Percentiles rank a stretch among this genome's conserved stretches.
Conservation (phyloP, 2,113 vertebrate genomes). For the Nycticryphes semicollaris region DNA sequence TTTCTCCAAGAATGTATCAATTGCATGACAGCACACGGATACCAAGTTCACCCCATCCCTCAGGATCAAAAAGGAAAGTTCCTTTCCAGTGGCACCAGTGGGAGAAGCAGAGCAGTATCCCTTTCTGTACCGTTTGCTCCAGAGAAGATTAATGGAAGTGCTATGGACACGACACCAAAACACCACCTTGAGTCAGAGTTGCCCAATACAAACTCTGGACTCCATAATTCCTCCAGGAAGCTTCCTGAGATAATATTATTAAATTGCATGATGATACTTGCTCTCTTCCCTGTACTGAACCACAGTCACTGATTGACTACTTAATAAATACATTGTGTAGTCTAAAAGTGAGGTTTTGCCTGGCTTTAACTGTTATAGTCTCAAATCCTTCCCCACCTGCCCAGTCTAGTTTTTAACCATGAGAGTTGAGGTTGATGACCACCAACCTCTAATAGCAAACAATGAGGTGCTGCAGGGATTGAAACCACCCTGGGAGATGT, state of each 20-base stretch:
- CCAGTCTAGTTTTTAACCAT: neutral
- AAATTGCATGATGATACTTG: neutral
- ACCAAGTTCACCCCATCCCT: fast-evolving
- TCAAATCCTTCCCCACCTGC: neutral
- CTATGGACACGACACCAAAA: neutral
- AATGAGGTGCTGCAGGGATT: neutral
- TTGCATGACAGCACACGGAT: fast-evolving
- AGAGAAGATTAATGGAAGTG: neutral
- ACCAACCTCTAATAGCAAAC: neutral
- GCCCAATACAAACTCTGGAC: neutral
- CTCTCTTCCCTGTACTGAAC: neutral
- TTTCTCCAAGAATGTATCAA: neutral
- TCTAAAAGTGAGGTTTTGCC: neutral
- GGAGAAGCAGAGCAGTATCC: neutral
- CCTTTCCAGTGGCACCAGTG: neutral
- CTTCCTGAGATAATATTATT: neutral
- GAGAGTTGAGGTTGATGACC: neutral
- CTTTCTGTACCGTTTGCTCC: neutral
- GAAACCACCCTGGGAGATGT: neutral
- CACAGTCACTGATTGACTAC: fast-evolving
- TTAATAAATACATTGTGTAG: neutral
- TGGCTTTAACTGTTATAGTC: neutral
- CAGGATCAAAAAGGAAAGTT: neutral
- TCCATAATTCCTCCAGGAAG: neutral
- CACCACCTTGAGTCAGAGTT: neutral